A percentile compares a stretch with the other conserved stretches of the same genome.
Conservation (phyloP, 35 echinoderm and acorn worm species). For the Lytechinus pictus region DNA sequence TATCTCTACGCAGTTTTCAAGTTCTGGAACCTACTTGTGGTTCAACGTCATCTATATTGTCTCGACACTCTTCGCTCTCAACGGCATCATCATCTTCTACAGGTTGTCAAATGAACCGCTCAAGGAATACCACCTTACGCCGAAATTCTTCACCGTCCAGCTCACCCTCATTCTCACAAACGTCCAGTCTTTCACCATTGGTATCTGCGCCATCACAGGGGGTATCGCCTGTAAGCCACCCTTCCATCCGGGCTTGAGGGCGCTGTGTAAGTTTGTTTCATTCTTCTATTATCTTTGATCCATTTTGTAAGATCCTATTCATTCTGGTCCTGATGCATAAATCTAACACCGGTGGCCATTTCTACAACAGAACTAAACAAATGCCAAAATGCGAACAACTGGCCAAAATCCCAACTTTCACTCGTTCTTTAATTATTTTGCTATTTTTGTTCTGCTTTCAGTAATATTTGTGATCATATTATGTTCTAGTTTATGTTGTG, state of each 20-base stretch:
- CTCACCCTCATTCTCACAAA: conserved; percentile 85
- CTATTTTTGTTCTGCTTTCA: too few species aligned
- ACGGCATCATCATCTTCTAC: conserved; percentile 91
- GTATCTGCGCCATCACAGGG: conserved; percentile 59
- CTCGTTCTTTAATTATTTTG: too few species aligned
- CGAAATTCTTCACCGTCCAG: conserved; percentile 98
- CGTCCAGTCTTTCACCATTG: conserved; percentile 79
- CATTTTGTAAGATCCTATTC: too few species aligned
- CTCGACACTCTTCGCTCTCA: conserved; percentile 80
- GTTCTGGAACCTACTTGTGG: conserved; percentile 66
- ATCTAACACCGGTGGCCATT: too few species aligned
- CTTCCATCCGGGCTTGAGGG: conserved; percentile 67
- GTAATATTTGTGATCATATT: too few species aligned
- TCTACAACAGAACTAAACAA: too few species aligned
- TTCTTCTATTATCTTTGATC: not conserved
- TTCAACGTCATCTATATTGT: conserved; percentile 70
- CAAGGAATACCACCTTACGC: conserved; percentile 77
- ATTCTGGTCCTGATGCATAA: too few species aligned
- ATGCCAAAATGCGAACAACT: too few species aligned
- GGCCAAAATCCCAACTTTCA: too few species aligned
- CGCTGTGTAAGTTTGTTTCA: conserved; percentile 63
- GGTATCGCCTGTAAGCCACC: conserved; percentile 71
- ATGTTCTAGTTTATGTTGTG: too few species aligned
- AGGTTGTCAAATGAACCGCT: conserved; percentile 80
- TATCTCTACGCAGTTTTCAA: conserved; percentile 64